These are phyloP conservation scores for Potamarius usumacintae DNA, from an alignment of 2,113 vertebrate species.

Conservation along the genomic window DNA sequence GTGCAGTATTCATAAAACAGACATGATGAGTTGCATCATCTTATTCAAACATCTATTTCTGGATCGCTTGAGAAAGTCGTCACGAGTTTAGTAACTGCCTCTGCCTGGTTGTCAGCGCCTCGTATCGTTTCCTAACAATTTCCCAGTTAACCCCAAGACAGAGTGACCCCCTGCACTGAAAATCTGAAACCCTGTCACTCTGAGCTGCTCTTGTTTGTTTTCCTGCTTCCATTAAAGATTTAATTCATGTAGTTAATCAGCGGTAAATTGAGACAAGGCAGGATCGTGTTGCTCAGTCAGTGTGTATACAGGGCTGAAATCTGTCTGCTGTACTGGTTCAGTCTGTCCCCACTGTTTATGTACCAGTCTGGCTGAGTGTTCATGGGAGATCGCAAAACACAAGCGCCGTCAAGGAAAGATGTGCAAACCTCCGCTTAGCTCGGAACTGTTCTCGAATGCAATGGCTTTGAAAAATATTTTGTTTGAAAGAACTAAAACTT, in stretches of 20 bases:
- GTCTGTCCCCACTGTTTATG: neutral
- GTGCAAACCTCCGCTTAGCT: too few species aligned
- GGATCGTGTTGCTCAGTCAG: constrained; percentile 21
- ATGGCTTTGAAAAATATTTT: neutral
- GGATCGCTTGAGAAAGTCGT: neutral
- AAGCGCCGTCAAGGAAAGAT: neutral
- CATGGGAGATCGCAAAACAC: neutral
- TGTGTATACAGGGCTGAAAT: constrained; percentile 20
- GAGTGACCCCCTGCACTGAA: constrained; percentile 7
- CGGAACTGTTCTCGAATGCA: neutral
- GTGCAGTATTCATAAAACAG: neutral
- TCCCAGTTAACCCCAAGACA: neutral
- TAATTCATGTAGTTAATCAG: constrained; percentile 41
- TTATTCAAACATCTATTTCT: neutral
- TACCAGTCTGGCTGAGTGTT: constrained; percentile 1
- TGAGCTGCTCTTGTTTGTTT: constrained; percentile 29
- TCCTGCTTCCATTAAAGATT: constrained; percentile 40
- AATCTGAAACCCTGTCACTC: constrained; percentile 12
- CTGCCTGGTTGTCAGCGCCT: neutral
- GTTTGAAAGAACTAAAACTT: neutral
- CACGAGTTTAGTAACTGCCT: neutral
- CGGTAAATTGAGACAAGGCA: constrained; percentile 33
- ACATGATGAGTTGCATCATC: neutral
- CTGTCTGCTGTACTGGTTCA: neutral
- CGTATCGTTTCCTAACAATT: neutral